Conservation (phyloP, 2,888 invertebrate genomes). For the Lasioglossum calceatum region DNA sequence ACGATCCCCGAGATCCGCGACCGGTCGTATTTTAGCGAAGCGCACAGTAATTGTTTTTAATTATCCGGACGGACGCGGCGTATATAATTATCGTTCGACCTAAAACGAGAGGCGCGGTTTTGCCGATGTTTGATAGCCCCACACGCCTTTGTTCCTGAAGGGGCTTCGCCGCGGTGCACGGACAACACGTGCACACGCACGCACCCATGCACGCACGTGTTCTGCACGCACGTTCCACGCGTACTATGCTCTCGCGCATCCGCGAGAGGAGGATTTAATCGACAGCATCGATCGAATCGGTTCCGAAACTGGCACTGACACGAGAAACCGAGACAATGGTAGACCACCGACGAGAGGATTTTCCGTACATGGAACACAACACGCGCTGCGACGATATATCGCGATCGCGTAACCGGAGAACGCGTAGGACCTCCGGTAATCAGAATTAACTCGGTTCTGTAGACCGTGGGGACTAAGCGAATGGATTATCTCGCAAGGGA, state of each 20-base stretch:
- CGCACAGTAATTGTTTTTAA: conserved; percentile 77
- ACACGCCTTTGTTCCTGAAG: conserved; percentile 66
- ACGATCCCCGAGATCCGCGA: conserved; percentile 18
- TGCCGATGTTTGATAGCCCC: conserved; percentile 61
- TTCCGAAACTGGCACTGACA: conserved; percentile 69
- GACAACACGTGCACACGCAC: not conserved
- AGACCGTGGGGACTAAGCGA: conserved; percentile 35
- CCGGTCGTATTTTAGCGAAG: conserved; percentile 54
- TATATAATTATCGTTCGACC: conserved; percentile 75
- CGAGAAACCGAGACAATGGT: conserved; percentile 71
- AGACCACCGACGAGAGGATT: conserved; percentile 69
- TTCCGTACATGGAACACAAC: conserved; percentile 64
- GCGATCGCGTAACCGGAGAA: conserved; percentile 52
- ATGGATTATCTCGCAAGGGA: conserved; percentile 46
- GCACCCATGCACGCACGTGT: not conserved
- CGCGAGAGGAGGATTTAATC: conserved; percentile 69
- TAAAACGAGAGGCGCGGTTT: conserved; percentile 70
- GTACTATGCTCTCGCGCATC: conserved; percentile 13
- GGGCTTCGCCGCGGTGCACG: conserved; percentile 39
- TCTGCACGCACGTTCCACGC: not conserved
- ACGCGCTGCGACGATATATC: conserved; percentile 39
- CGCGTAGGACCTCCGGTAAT: conserved; percentile 61
- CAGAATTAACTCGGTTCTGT: conserved; percentile 63
- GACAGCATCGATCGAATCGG: conserved; percentile 68
- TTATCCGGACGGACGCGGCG: conserved; percentile 73